phyloP scores from a whole-genome alignment of 35 echinoderm and acorn worm genomes.

The Ophioderma brevispina region DNA sequence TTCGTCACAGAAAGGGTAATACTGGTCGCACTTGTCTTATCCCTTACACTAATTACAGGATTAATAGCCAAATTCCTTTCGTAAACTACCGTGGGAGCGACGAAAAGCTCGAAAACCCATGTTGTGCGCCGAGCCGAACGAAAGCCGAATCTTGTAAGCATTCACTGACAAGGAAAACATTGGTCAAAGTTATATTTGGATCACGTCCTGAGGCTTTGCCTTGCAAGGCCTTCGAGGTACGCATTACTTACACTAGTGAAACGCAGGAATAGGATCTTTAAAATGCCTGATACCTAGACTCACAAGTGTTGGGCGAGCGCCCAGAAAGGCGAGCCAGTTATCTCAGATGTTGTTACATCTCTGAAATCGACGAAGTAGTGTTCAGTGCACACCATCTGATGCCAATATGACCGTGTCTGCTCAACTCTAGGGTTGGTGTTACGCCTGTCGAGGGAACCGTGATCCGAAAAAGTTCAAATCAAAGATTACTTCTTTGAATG shows the following conservation, averaged over 20 bases:
- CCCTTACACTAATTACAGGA: slow-evolving; percentile 64
- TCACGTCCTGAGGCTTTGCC: slow-evolving; percentile 44
- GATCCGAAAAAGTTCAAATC: slow-evolving; percentile 61
- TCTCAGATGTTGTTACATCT: slow-evolving; percentile 62
- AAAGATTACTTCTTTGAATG: slow-evolving; percentile 53
- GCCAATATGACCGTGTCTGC: slow-evolving; percentile 71
- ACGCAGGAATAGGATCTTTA: slow-evolving; percentile 57
- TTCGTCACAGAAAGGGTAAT: slow-evolving; percentile 84
- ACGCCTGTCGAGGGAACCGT: slow-evolving; percentile 68
- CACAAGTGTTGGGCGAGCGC: slow-evolving; percentile 63
- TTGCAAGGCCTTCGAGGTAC: slow-evolving; percentile 44
- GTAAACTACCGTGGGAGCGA: slow-evolving; percentile 74
- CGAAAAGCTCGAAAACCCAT: slow-evolving; percentile 25
- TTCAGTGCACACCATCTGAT: slow-evolving; percentile 89
- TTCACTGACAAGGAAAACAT: slow-evolving; percentile 73
- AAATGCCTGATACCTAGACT: slow-evolving; percentile 54
- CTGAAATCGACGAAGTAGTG: slow-evolving; percentile 77
- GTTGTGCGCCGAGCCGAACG: slow-evolving; percentile 67
- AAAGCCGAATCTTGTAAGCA: slow-evolving; percentile 38
- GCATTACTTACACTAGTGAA: slow-evolving; percentile 75
- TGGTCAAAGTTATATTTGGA: slow-evolving; percentile 75
- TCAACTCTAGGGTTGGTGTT: slow-evolving; percentile 84
- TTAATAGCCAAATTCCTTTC: slow-evolving; percentile 86
- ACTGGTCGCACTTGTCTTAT: slow-evolving; percentile 69
- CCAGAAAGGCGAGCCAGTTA: slow-evolving; percentile 54